phyloP scores from a whole-genome alignment of 1,140 invertebrate genomes.

The Pinna nobilis region DNA sequence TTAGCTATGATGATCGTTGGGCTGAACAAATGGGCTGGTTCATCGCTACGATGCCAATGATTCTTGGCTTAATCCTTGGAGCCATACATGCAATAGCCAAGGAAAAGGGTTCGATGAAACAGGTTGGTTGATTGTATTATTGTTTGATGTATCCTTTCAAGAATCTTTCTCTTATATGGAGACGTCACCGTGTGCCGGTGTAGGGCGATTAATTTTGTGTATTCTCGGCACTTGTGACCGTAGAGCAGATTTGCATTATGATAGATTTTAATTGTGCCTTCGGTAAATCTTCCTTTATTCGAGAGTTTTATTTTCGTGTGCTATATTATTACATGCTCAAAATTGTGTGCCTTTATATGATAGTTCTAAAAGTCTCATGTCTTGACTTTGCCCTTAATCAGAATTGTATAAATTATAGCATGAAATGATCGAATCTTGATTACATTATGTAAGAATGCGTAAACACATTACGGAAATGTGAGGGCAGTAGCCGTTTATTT shows the following conservation, averaged over 20 bases:
- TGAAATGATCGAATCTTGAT: neutral
- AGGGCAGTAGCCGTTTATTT: neutral
- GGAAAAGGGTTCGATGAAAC: conserved; percentile 56
- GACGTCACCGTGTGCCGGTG: too few species aligned
- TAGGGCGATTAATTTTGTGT: too few species aligned
- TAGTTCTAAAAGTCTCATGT: neutral
- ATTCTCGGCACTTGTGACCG: too few species aligned
- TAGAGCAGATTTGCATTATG: neutral
- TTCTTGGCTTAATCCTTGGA: conserved; percentile 57
- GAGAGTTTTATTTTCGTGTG: too few species aligned
- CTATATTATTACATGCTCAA: too few species aligned
- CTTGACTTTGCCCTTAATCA: neutral
- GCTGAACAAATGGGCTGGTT: conserved; percentile 64
- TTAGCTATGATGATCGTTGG: conserved; percentile 62
- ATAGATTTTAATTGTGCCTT: neutral
- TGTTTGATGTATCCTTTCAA: neutral
- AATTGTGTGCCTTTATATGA: too few species aligned
- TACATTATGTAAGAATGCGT: neutral
- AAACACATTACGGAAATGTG: neutral
- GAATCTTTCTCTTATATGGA: too few species aligned
- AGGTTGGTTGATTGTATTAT: conserved; percentile 41
- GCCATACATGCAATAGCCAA: conserved; percentile 58
- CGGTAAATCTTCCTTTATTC: neutral
- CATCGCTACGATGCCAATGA: conserved; percentile 54
- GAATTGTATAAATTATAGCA: neutral